These are phyloP conservation scores for Turdus rufiventris DNA, from an alignment of 2,113 vertebrate genomes.

Conservation along the genomic window DNA sequence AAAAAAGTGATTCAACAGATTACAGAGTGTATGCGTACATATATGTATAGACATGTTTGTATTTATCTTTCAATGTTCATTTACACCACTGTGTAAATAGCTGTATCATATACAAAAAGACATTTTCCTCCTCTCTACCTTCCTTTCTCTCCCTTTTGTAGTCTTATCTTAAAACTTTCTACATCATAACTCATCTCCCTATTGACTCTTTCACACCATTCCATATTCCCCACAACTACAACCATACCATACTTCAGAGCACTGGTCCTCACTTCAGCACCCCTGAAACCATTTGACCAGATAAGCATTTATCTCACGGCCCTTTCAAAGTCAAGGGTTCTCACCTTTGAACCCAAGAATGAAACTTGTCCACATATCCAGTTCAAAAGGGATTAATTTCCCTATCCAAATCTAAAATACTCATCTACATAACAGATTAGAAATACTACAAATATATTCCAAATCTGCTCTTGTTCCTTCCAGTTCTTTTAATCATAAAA, in stretches of 20 bases:
- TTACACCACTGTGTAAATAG: not conserved
- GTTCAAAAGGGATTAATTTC: not conserved
- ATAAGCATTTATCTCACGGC: not conserved
- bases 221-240: not conserved
- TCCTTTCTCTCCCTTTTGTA: not conserved
- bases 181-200: not conserved
- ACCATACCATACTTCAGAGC: rapidly evolving
- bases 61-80: not conserved
- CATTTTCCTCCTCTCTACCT: not conserved
- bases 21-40: not conserved
- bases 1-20: not conserved
- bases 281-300: not conserved
- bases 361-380: not conserved
- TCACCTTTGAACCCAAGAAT: not conserved
- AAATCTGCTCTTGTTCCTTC: rapidly evolving
- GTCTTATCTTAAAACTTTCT: not conserved
- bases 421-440: not conserved
- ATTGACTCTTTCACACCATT: not conserved
- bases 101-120: not conserved
- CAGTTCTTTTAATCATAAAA: not conserved
- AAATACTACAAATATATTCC: not conserved
- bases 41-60: rapidly evolving
- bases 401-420: not conserved
- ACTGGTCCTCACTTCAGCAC: not conserved
- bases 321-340: not conserved